Base-by-base conservation (phyloP, 2,797 vertebrate species). In the Hemibagrus guttatus region DNA sequence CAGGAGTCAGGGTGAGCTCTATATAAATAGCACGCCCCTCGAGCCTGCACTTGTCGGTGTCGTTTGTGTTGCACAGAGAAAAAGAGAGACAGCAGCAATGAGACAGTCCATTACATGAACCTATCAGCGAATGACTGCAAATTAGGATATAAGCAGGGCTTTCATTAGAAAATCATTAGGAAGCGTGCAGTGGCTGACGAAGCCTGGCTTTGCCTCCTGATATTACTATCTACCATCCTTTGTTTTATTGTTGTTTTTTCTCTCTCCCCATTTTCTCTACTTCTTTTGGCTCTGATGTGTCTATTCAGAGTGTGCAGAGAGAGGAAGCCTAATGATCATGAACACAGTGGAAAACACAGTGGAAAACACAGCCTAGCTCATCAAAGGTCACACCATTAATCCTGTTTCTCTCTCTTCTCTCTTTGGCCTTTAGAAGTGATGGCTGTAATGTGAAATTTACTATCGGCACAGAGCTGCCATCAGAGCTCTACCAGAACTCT, bases 371-470 rank as follows among this genome's bases (percentile, higher is more conserved):
- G 69, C 75, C 87, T 79, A 28, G 85, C 87, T 84, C 87, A 86
- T 89, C 87, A 92, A 93, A 93, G 91, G 92, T 93, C 90, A 91
- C 72, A 35, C 39, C 89, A 92, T 92, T 87, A 91, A 91, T 92
- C 89, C 86, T 87, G 42, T 87, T 56, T 83, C 72, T 46, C 56
- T 76, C 64, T 58, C 64, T 31, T 58, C 39, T 52, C 7, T 46
- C 13, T 64, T 76, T 85, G 26, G 39, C 35, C 68, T 84, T 71
- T 26, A 58, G 31, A 58, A 35, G 59, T 59, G 23, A 72, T 59
- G 35, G 68, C 72, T 59, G 83, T 11, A 58, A 84, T 84, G 39
- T 63, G 9, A 84, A 64, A 31, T 59, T 72, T 68, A 39, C 31
- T n/a, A 16, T 42, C 19, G 31, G 39, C 26, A 52, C 11, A 12